Evolutionary conservation across 2,888 invertebrate species (phyloP).

Genomic region (Sminthurinus aureus): DNA sequence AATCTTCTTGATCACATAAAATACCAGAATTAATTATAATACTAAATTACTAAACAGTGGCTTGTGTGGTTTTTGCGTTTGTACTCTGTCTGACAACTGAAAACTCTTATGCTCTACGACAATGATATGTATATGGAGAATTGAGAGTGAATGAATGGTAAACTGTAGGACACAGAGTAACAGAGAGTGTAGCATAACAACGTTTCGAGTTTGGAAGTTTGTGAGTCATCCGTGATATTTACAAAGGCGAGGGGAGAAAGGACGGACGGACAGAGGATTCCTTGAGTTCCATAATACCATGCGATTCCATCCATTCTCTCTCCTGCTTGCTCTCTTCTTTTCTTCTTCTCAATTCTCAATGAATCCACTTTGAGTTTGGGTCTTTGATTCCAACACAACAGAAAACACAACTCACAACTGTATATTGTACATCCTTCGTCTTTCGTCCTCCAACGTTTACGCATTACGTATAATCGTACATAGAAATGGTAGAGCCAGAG

Average conservation of each 20-base stretch:
- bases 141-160: neutral
- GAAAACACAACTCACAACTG: neutral
- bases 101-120: too few relatives aligned
- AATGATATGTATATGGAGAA: neutral
- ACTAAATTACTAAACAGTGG: too few relatives aligned
- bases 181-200: neutral
- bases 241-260: slow-evolving; percentile 31
- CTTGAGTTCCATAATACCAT: slow-evolving; percentile 35
- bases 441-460: neutral
- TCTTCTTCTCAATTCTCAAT: neutral
- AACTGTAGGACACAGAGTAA: slow-evolving; percentile 16
- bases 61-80: too few relatives aligned
- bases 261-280: slow-evolving; percentile 28
- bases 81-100: too few relatives aligned
- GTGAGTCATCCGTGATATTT: slow-evolving; percentile 38
- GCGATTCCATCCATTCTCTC: slow-evolving; percentile 14
- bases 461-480: neutral
- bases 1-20: too few relatives aligned
- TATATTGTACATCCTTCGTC: slow-evolving; percentile 16
- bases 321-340: too few relatives aligned
- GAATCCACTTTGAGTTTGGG: slow-evolving; percentile 30
- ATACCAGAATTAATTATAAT: too few relatives aligned
- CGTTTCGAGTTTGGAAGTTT: slow-evolving; percentile 27
- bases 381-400: slow-evolving; percentile 21
- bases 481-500: neutral